phyloP scores from a whole-genome alignment of 1,140 invertebrate genomes.

The Nebria ingens region DNA sequence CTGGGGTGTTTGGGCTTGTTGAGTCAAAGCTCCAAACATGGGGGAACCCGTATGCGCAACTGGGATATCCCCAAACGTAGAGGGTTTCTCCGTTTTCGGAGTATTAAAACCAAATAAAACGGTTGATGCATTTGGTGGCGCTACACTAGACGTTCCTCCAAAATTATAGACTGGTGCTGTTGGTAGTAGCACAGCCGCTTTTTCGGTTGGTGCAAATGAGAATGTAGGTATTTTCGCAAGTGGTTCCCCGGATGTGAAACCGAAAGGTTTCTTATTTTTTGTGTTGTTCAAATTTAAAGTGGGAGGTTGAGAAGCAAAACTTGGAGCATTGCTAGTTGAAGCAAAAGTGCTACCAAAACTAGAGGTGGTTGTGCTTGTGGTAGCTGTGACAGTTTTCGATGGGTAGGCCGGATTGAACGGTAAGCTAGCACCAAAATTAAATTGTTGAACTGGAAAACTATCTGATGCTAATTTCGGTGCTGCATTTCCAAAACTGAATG shows the following conservation, averaged over 20 bases:
- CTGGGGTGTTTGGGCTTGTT: not conserved
- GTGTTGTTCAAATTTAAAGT: no score
- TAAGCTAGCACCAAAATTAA: slow-evolving; percentile 10
- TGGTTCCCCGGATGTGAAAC: no score
- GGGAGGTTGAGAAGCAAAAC: no score
- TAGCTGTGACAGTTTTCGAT: not conserved
- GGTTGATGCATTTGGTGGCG: not conserved
- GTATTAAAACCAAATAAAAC: not conserved
- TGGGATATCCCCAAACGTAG: not conserved
- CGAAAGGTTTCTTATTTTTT: no score
- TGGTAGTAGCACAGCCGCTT: not conserved
- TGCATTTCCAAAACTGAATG: slow-evolving; percentile 5
- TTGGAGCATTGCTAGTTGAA: not conserved
- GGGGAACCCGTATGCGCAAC: not conserved
- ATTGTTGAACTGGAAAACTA: not conserved
- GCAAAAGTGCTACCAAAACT: not conserved
- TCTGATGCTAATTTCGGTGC: not conserved
- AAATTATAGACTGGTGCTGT: slow-evolving; percentile 14
- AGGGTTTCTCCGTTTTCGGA: not conserved
- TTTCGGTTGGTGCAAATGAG: not conserved
- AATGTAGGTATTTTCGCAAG: not conserved
- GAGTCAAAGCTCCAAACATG: not conserved
- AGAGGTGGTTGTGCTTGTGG: not conserved
- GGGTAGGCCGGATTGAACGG: no score
- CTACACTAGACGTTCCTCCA: not conserved